Evolutionary conservation across 2,113 vertebrate species (phyloP).

Genomic region (Salvelinus alpinus): DNA sequence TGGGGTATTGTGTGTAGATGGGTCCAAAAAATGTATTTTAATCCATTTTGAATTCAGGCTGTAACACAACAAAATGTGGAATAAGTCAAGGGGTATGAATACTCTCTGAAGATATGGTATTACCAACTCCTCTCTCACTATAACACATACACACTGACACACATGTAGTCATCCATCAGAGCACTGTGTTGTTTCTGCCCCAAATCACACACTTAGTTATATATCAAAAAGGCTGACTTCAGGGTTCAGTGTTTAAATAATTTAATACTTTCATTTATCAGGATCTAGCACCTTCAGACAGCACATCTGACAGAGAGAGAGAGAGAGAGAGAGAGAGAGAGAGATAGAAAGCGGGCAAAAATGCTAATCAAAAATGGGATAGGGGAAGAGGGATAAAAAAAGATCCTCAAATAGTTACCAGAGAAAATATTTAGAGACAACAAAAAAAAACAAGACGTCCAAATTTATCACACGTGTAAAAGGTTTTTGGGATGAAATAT

Average conservation of each 20-base stretch:
- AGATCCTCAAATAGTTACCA: not conserved
- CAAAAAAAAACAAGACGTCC: not conserved
- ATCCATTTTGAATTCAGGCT: too few relatives aligned
- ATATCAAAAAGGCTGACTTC: slow-evolving; percentile 69
- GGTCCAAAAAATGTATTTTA: too few relatives aligned
- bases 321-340: slow-evolving; percentile 28
- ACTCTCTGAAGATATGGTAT: too few relatives aligned
- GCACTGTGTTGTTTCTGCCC: slow-evolving; percentile 54
- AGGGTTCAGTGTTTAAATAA: slow-evolving; percentile 74
- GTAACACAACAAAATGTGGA: too few relatives aligned
- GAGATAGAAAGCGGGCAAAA: not conserved
- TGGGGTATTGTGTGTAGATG: too few relatives aligned
- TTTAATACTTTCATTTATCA: slow-evolving; percentile 75
- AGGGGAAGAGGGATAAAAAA: not conserved
- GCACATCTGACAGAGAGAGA: slow-evolving; percentile 44
- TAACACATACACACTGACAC: too few relatives aligned
- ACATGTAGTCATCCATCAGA: slow-evolving; percentile 47
- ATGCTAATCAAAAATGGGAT: too few relatives aligned
- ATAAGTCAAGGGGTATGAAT: too few relatives aligned
- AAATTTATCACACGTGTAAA: slow-evolving; percentile 22
- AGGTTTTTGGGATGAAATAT: slow-evolving; percentile 31
- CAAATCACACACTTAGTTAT: slow-evolving; percentile 56
- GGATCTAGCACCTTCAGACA: slow-evolving; percentile 67
- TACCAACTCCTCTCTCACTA: too few relatives aligned
- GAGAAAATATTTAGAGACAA: not conserved